Evolutionary conservation across 2,113 vertebrate species (phyloP), one percentile per base, ranked within the genome.

Genomic region (Oncorhynchus nerka): DNA sequence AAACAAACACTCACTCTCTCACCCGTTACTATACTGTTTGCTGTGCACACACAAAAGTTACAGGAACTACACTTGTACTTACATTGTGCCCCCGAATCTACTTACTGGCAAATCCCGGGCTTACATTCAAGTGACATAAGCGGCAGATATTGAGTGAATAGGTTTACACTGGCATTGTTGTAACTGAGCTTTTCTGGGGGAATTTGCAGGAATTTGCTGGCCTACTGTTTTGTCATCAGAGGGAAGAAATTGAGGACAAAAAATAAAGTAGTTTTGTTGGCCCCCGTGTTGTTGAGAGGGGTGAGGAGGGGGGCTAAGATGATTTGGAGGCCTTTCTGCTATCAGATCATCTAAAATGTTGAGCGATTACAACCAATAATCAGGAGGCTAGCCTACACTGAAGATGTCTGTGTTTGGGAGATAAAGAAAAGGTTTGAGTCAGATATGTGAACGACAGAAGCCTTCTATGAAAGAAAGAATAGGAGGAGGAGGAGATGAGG

Each of bases 321-420:
- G 90, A 89, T 90, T 91, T 90, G 84, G 73, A 61, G 82, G 83
- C 80, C 82, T 79, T 88, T 87, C 86, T 91, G 81, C 80, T 92
- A 93, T 93, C 92, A 86, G 86, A 87, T 89, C 81, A 93, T 94
- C 91, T 92, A 85, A 92, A 91, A 92, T 85, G 86, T 81, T 9
- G 66, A 90, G 92, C 76, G 92, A 92, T 92, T 93, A 92, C 87
- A 91, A 20, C 83, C 79, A 73, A 92, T 91, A 92, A 93, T 90
- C 82, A 87, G 82, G 65, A 28, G 22, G 81, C 88, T 87, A 91
- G 86, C 82, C 81, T 75, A 89, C 79, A 83, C 85, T 90, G 89
- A 55, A 19, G 13, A 82, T 71, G 86, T 34, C 90, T 90, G 90
- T 45, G 81, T 83, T 86, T 76, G 82, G 67, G 83, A 92, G 93